These are phyloP conservation scores for Microplitis deprimator DNA, from an alignment of 2,888 invertebrate species.

Conservation along the genomic window DNA sequence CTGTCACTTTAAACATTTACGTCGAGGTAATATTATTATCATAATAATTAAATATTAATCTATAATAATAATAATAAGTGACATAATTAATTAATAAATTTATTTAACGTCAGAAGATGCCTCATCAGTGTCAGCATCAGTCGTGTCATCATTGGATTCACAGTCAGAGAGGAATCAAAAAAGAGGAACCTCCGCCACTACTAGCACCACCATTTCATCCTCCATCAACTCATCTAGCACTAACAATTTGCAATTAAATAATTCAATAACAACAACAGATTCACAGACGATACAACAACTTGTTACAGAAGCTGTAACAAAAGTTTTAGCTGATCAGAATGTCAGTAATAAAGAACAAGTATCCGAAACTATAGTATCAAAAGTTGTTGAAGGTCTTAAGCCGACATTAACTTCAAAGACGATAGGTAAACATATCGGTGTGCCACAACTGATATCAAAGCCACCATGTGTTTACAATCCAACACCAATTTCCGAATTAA, in stretches of 20 bases:
- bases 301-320: constrained; percentile 77
- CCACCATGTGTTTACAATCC: constrained; percentile 74
- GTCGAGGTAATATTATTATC: constrained; percentile 75
- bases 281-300: constrained; percentile 75
- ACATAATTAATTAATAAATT: neutral
- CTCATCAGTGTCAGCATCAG: constrained; percentile 8
- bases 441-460: constrained; percentile 61
- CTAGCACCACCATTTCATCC: constrained; percentile 38
- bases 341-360: constrained; percentile 71
- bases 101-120: neutral
- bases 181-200: constrained; percentile 33
- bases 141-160: constrained; percentile 8
- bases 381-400: constrained; percentile 72
- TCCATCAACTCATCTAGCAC: constrained; percentile 18
- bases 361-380: constrained; percentile 73
- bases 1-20: constrained; percentile 92
- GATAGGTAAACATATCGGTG: constrained; percentile 52
- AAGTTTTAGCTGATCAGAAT: constrained; percentile 74
- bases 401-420: constrained; percentile 62
- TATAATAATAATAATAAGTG: neutral
- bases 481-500: constrained; percentile 78
- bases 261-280: constrained; percentile 71
- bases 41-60: neutral
- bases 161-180: constrained; percentile 52
- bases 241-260: neutral